Conservation (phyloP, 2,113 vertebrate genomes). For the Chrysochloris asiatica region DNA sequence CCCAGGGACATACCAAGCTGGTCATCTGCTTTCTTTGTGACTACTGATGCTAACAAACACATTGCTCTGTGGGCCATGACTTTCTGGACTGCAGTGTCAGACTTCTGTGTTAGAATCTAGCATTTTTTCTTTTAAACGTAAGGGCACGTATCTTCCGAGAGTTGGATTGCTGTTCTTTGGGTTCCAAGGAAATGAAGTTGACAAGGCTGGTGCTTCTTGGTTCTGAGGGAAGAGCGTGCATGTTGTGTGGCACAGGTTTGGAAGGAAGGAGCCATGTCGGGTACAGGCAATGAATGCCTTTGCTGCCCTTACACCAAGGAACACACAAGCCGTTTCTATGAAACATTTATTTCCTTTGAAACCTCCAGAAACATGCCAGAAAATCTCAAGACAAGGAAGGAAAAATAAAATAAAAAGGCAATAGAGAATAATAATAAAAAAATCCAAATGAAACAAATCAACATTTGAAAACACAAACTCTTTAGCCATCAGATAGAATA, state of each 20-base stretch:
- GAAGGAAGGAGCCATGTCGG: background rate
- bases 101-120: too few species aligned
- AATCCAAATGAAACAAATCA: constrained; percentile 64
- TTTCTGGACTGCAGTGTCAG: too few species aligned
- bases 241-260: background rate
- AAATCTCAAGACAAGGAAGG: constrained; percentile 69
- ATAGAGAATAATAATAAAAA: constrained; percentile 50
- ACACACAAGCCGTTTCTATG: constrained; percentile 73
- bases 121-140: too few species aligned
- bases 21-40: too few species aligned
- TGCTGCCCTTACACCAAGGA: background rate
- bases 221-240: background rate
- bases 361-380: constrained; percentile 77
- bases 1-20: too few species aligned
- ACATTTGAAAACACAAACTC: constrained; percentile 48
- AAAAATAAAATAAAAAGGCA: background rate
- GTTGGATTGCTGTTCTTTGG: background rate
- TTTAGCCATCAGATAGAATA: constrained; percentile 59
- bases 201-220: background rate
- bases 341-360: constrained; percentile 83
- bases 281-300: too few species aligned
- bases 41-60: too few species aligned
- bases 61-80: too few species aligned
- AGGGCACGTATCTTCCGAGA: background rate
- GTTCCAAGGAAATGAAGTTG: background rate